Evolutionary conservation across 2,797 vertebrate genomes (phyloP).

Genomic region (Mus spretus): DNA sequence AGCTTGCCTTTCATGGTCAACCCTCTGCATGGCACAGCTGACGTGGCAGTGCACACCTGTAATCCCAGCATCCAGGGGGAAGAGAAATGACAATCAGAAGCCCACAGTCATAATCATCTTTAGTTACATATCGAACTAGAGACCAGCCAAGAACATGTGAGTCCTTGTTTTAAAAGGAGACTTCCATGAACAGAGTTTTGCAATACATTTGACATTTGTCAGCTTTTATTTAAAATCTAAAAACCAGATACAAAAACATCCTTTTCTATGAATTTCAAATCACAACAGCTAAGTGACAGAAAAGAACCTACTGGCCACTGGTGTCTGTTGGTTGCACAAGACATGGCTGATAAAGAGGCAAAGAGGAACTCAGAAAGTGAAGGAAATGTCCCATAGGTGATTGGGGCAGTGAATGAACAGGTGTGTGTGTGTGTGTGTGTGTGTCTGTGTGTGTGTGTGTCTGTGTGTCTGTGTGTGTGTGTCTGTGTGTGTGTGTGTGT

Average conservation of each 20-base stretch:
- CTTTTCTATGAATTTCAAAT: not conserved
- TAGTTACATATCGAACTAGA: not conserved
- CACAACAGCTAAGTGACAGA: not conserved
- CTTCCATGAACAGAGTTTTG: not conserved
- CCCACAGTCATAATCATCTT: not conserved
- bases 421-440: not conserved
- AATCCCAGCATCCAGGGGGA: not conserved
- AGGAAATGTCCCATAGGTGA: not conserved
- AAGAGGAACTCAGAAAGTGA: not conserved
- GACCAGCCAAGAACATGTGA: not conserved
- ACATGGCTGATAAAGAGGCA: no score
- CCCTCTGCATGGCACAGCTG: no score
- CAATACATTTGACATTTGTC: not conserved
- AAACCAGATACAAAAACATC: not conserved
- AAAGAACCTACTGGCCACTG: not conserved
- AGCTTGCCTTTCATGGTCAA: not conserved
- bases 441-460: not conserved
- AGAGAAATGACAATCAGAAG: not conserved
- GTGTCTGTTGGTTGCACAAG: not conserved
- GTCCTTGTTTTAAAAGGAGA: not conserved
- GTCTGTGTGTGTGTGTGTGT: not conserved
- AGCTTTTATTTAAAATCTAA: slow-evolving; percentile 5
- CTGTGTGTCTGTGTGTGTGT: not conserved
- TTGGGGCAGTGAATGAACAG: not conserved
- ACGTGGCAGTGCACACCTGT: no score